These are phyloP conservation scores for Parnassius smintheus DNA, from an alignment of 2,888 invertebrate species.

Conservation along the genomic window DNA sequence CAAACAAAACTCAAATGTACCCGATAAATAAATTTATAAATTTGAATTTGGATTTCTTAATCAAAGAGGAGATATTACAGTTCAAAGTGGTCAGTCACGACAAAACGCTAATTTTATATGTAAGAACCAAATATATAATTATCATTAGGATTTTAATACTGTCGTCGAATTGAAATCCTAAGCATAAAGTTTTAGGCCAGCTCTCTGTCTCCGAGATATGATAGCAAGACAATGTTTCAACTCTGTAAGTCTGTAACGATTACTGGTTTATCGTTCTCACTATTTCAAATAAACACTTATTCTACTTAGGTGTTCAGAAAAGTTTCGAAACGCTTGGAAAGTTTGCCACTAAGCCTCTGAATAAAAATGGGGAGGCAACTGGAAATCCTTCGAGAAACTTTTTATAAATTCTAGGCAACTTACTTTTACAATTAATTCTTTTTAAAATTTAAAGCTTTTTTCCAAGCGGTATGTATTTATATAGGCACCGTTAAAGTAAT, in stretches of 20 bases:
- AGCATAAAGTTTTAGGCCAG: too few relatives aligned
- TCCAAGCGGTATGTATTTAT: conserved; percentile 2
- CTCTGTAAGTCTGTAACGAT: neutral
- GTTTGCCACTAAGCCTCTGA: conserved; percentile 25
- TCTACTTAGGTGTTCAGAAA: conserved; percentile 21
- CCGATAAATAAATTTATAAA: too few relatives aligned
- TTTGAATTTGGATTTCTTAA: too few relatives aligned
- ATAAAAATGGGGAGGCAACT: conserved; percentile 23
- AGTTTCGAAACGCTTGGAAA: conserved; percentile 22
- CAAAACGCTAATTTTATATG: too few relatives aligned
- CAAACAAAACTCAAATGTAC: too few relatives aligned
- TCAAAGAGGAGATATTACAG: too few relatives aligned
- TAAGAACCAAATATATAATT: too few relatives aligned
- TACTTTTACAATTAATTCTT: conserved; percentile 24
- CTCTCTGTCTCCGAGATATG: too few relatives aligned
- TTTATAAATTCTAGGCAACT: conserved; percentile 25
- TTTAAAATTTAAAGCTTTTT: conserved; percentile 23
- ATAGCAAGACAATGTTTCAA: neutral
- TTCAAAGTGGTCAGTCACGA: too few relatives aligned
- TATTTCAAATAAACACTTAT: conserved; percentile 21
- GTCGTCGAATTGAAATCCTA: too few relatives aligned
- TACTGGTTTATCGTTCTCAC: conserved; percentile 4
- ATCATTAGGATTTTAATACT: too few relatives aligned
- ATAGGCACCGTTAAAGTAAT: too few relatives aligned
- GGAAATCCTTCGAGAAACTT: conserved; percentile 23